Evolutionary conservation across 2,888 invertebrate species (phyloP).

Genomic region (Epinotia nisella): DNA sequence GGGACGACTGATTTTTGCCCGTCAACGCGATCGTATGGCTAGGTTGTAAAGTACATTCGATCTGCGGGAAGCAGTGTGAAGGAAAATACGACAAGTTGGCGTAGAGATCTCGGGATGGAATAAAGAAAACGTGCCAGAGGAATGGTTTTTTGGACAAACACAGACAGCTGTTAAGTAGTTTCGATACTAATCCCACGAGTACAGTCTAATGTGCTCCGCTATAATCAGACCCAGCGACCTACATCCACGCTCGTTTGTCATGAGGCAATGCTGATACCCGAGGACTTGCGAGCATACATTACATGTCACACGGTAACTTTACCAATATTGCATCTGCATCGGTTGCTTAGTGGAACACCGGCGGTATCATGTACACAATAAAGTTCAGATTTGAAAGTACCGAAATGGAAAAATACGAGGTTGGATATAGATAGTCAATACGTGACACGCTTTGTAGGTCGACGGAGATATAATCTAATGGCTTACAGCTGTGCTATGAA

Average conservation of each 20-base stretch:
- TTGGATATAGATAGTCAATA: constrained; percentile 18
- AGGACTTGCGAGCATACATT: constrained; percentile 37
- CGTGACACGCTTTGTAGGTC: constrained; percentile 36
- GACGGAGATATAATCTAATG: constrained; percentile 32
- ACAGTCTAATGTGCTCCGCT: constrained; percentile 5
- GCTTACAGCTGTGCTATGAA: constrained; percentile 33
- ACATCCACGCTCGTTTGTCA: constrained; percentile 30
- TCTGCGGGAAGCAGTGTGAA: not conserved
- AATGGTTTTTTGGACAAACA: no score
- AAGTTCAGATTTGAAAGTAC: constrained; percentile 17
- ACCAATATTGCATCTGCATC: constrained; percentile 17
- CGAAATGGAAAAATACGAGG: constrained; percentile 10
- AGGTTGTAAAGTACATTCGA: no score
- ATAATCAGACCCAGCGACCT: constrained; percentile 27
- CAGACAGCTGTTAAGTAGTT: not conserved
- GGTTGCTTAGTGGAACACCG: not conserved
- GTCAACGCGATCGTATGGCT: no score
- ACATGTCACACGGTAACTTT: constrained; percentile 21
- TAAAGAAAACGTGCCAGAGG: not conserved
- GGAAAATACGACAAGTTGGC: not conserved
- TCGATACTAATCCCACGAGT: not conserved
- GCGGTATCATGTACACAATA: not conserved
- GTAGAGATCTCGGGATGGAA: not conserved
- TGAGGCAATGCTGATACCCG: constrained; percentile 36
- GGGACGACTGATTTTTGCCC: no score